Conservation (phyloP, 2,113 vertebrate genomes). For the Fregetta grallaria region DNA sequence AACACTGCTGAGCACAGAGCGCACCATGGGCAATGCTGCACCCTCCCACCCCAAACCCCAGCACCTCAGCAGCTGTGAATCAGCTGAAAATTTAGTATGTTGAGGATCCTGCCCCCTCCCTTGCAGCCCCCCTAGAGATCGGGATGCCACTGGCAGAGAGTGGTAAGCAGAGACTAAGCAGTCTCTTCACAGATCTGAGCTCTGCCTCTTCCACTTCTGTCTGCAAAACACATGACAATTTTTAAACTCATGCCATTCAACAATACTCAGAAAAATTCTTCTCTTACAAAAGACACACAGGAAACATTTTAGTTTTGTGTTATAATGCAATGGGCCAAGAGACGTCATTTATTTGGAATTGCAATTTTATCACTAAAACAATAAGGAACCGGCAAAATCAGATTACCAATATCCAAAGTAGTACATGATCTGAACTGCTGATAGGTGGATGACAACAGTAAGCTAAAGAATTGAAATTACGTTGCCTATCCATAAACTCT, state of each 20-base stretch:
- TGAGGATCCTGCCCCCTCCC: neutral
- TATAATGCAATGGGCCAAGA: neutral
- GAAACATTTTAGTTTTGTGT: neutral
- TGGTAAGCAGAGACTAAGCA: neutral
- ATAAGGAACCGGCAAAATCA: neutral
- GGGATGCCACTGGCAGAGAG: neutral
- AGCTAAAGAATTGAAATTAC: neutral
- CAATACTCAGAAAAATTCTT: neutral
- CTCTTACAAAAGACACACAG: neutral
- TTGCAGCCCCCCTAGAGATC: neutral
- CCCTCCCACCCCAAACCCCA: neutral
- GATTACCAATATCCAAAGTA: neutral
- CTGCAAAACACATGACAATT: neutral
- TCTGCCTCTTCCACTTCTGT: neutral
- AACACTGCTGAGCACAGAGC: neutral
- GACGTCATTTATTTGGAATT: neutral
- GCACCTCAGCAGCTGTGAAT: neutral
- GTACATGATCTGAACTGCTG: neutral
- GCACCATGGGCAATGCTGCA: neutral
- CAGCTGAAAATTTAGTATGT: neutral
- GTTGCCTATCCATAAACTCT: neutral
- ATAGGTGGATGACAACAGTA: neutral
- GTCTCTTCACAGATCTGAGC: neutral
- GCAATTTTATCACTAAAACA: neutral
- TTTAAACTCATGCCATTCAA: neutral